phyloP scores from a whole-genome alignment of 2,888 invertebrate species.

The Dynastes grantii region DNA sequence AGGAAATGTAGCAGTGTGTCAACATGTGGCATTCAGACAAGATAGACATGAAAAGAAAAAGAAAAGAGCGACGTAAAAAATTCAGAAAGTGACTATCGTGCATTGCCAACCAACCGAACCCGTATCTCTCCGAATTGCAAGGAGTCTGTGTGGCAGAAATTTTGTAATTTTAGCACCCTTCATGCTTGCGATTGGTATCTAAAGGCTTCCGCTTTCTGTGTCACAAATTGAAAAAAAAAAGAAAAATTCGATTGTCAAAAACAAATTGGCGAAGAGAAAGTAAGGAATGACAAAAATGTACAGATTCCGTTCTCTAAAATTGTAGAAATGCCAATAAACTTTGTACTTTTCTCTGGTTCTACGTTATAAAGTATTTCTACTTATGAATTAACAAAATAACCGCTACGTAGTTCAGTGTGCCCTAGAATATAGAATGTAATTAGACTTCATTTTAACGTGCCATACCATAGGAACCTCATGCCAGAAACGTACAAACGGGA shows the following conservation, averaged over 20 bases:
- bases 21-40: slow-evolving; percentile 9
- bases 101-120: slow-evolving; percentile 13
- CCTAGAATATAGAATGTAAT: no score
- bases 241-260: slow-evolving; percentile 41
- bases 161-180: slow-evolving; percentile 45
- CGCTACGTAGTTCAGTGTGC: no score
- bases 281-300: slow-evolving; percentile 9
- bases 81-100: slow-evolving; percentile 41
- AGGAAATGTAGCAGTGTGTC: slow-evolving; percentile 2
- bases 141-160: slow-evolving; percentile 28
- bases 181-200: slow-evolving; percentile 32
- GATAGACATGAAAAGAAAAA: slow-evolving; percentile 1
- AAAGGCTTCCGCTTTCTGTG: slow-evolving; percentile 30
- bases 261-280: slow-evolving; percentile 12
- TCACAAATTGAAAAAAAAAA: slow-evolving; percentile 20
- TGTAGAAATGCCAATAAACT: neutral
- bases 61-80: slow-evolving; percentile 39
- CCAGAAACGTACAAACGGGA: no score
- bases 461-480: no score
- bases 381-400: no score
- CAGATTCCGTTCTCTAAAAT: neutral
- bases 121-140: neutral
- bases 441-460: no score
- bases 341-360: no score
- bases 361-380: no score